A percentile compares a stretch with the other conserved stretches of the same genome.
phyloP scores from a whole-genome alignment of 2,888 invertebrate genomes.

The Heliconius ismenius region DNA sequence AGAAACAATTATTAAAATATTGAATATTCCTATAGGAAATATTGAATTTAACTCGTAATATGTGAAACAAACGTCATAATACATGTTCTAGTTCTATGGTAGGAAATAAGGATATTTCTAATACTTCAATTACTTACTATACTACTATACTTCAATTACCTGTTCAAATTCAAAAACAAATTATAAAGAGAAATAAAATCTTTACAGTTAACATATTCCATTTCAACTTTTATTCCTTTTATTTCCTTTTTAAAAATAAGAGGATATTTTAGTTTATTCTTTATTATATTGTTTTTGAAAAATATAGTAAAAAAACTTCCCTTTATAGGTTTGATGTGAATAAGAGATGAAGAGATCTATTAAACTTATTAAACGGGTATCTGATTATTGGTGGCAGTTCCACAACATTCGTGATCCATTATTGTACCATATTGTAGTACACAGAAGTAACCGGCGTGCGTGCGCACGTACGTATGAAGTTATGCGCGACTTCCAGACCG shows the following conservation, averaged over 20 bases:
- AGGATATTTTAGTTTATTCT: no score
- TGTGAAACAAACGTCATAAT: not conserved
- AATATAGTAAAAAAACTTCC: no score
- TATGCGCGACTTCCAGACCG: conserved; percentile 78
- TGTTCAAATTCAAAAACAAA: not conserved
- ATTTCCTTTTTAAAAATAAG: no score
- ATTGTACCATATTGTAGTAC: conserved; percentile 27
- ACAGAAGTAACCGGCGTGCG: conserved; percentile 36
- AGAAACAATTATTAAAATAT: not conserved
- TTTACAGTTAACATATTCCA: no score
- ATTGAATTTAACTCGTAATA: not conserved
- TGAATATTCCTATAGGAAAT: not conserved
- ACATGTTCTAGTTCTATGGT: not conserved
- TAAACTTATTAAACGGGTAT: no score
- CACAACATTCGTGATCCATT: conserved; percentile 38
- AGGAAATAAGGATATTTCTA: not conserved
- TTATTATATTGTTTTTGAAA: no score
- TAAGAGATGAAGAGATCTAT: not conserved
- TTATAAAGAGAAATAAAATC: not conserved
- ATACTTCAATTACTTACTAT: not conserved
- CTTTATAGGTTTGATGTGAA: no score
- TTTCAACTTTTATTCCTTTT: no score
- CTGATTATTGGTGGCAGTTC: not conserved
- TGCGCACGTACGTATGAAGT: conserved; percentile 51
- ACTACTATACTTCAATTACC: not conserved